Base-by-base conservation (phyloP, 2,113 vertebrate species). In the Anarhynchus alexandrinus region DNA sequence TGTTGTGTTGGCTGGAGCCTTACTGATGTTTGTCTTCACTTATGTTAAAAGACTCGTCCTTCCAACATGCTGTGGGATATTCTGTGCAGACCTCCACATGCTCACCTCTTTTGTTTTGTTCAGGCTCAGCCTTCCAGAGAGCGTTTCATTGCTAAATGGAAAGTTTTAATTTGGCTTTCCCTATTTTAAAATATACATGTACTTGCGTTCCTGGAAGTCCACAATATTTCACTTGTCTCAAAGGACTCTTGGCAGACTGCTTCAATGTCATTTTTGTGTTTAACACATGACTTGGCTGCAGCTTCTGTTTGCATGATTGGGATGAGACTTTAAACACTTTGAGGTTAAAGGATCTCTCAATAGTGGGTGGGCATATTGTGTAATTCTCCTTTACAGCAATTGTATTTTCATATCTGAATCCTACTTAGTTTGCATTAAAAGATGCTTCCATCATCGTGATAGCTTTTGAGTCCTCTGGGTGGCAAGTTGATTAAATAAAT, bases 81-180 rank as follows among this genome's bases (percentile, higher is more conserved):
- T 52, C 89, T 82, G 43, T 15, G 8, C 93, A 96, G 81, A 62
- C 30, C 40, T 82, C 66, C 87, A 69, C 78, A 82, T 22, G 25
- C 36, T 91, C 81, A 87, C 61, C 73, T 90, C 89, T 69, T 51
- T 12, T 67, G 70, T 83, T 74, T 67, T 69, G 5, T 30, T 62
- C 64, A 45, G 72, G 19, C 30, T 82, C 13, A 73, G 64, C 51
- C 38, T 74, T 96, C 42, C 64, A 92, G 29, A 79, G 76, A 40
- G 26, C 14, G 17, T 91, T 93, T 73, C 58, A 76, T 64, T 76
- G 88, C 80, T 94, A 87, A 94, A 79, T 94, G 69, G 70, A 95
- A 97, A 97, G 72, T 91, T 97, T 96, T 88, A 65, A 54, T 93
- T 95, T 97, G 96, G 71, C 95, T 97, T 95, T 94, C 65, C 45